phyloP scores from a whole-genome alignment of 1,140 invertebrate genomes.

The Thereuonema tuberculata region DNA sequence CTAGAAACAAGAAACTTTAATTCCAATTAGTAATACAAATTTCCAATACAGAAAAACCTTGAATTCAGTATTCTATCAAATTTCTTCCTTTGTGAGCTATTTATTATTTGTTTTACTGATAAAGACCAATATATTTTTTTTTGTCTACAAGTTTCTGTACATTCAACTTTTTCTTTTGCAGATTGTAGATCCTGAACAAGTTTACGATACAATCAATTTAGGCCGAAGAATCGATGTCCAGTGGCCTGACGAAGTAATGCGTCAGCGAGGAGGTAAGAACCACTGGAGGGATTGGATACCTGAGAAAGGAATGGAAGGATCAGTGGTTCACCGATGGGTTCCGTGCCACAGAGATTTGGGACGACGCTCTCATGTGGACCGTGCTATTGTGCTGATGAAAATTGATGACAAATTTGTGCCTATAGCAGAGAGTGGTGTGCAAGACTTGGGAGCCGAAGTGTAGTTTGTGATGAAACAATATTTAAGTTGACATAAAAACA shows the following conservation, averaged over 20 bases:
- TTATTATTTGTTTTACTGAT: too few relatives aligned
- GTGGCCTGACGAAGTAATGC: slow-evolving; percentile 80
- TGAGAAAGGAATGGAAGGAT: slow-evolving; percentile 74
- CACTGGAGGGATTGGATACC: slow-evolving; percentile 83
- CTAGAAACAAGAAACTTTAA: too few relatives aligned
- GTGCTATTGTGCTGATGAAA: slow-evolving; percentile 77
- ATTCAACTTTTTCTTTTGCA: slow-evolving; percentile 23
- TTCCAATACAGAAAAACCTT: too few relatives aligned
- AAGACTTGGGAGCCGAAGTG: slow-evolving; percentile 59
- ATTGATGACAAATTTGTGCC: slow-evolving; percentile 86
- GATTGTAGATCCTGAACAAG: slow-evolving; percentile 59
- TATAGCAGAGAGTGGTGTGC: slow-evolving; percentile 73
- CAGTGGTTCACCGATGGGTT: slow-evolving; percentile 79
- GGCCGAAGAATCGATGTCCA: slow-evolving; percentile 74
- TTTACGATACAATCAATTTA: slow-evolving; percentile 80
- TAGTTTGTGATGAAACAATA: slow-evolving; percentile 16
- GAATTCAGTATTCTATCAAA: too few relatives aligned
- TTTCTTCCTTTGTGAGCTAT: too few relatives aligned
- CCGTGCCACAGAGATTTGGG: slow-evolving; percentile 74
- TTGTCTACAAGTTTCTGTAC: too few relatives aligned
- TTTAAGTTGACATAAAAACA: too few relatives aligned
- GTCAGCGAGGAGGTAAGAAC: slow-evolving; percentile 63
- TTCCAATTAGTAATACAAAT: too few relatives aligned
- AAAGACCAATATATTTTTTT: too few relatives aligned
- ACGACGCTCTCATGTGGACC: slow-evolving; percentile 73